Evolutionary conservation across 2,888 invertebrate genomes (phyloP).

Genomic region (Oscheius myriophilus): DNA sequence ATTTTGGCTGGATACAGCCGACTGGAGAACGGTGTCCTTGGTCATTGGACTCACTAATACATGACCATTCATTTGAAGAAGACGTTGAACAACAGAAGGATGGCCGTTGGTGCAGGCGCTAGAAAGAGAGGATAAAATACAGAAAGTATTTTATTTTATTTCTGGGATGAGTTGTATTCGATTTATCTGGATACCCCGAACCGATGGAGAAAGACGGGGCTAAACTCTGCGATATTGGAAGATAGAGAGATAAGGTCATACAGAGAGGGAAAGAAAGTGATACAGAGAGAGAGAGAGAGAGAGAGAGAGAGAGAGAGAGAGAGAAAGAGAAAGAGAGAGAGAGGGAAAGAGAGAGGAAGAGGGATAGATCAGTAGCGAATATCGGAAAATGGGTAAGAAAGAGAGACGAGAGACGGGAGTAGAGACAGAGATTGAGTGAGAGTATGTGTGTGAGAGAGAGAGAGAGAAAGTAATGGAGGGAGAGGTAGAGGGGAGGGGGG

Average conservation of each 20-base stretch:
- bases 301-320: background rate
- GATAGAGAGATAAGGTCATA: no score
- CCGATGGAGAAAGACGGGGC: no score
- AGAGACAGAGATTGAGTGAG: no score
- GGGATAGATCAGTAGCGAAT: background rate
- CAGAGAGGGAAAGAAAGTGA: no score
- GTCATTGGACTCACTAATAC: slow-evolving; percentile 89
- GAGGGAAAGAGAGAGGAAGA: background rate
- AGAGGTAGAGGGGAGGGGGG: no score
- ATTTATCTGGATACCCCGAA: no score
- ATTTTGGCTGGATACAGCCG: slow-evolving; percentile 87
- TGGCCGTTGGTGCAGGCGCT: slow-evolving; percentile 88
- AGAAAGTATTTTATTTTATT: no score
- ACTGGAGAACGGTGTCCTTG: slow-evolving; percentile 89
- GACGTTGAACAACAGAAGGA: slow-evolving; percentile 80
- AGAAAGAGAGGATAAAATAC: slow-evolving; percentile 7
- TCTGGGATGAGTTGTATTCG: no score
- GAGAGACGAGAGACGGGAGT: background rate
- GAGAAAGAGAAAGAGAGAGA: background rate
- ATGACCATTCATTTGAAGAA: slow-evolving; percentile 81
- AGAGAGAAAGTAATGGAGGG: no score
- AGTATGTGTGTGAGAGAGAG: no score
- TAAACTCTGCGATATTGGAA: no score
- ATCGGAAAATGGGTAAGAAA: background rate
- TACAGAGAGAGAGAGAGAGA: no score